Evolutionary conservation across 2,888 invertebrate genomes (phyloP).

Genomic region (Troides helena): DNA sequence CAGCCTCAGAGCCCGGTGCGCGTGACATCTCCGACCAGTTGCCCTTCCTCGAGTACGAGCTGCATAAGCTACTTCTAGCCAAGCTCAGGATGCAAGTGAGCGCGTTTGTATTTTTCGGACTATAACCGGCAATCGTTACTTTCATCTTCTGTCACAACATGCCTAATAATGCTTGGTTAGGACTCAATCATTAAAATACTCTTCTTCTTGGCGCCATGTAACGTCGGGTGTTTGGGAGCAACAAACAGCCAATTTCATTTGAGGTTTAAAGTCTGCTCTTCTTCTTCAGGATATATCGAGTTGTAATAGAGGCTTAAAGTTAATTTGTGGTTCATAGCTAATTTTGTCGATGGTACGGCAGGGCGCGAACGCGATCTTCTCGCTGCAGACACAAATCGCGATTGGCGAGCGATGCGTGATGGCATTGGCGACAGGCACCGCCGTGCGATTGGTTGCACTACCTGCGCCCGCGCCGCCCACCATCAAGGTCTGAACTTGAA

Average conservation of each 20-base stretch:
- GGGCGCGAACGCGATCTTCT: slow-evolving; percentile 97
- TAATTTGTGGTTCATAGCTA: no score
- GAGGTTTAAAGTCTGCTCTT: no score
- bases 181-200: no score
- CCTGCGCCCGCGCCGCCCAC: slow-evolving; percentile 80
- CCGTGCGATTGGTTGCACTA: slow-evolving; percentile 87
- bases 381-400: slow-evolving; percentile 88
- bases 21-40: slow-evolving; percentile 97
- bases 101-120: not conserved
- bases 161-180: no score
- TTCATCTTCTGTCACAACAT: no score
- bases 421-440: slow-evolving; percentile 94
- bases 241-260: no score
- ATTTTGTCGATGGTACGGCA: slow-evolving; percentile 45
- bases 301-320: no score
- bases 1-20: slow-evolving; percentile 91
- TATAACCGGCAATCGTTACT: no score
- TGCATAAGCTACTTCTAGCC: slow-evolving; percentile 93
- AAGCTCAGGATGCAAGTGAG: slow-evolving; percentile 89
- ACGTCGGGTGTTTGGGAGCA: no score
- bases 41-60: slow-evolving; percentile 97
- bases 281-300: no score
- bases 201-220: no score
- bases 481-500: slow-evolving; percentile 54
- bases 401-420: slow-evolving; percentile 94